phyloP scores from a whole-genome alignment of 1,140 invertebrate species.

The Rhynchophorus ferrugineus region DNA sequence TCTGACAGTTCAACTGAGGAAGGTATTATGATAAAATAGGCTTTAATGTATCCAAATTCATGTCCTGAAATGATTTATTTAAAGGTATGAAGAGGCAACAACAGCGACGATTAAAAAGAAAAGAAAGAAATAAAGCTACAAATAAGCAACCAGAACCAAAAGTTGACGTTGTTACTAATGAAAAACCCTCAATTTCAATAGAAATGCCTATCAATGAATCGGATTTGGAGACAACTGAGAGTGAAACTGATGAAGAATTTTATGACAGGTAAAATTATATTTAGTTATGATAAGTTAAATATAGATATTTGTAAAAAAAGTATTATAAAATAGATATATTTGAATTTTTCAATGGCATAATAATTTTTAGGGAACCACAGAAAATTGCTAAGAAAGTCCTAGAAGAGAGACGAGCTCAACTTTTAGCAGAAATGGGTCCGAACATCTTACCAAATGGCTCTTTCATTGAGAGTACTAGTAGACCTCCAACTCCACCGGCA shows the following conservation, averaged over 20 bases:
- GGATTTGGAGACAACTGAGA: constrained; percentile 73
- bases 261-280: constrained; percentile 49
- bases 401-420: constrained; percentile 63
- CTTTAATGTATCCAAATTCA: constrained; percentile 20
- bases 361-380: constrained; percentile 56
- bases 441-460: constrained; percentile 30
- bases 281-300: not conserved
- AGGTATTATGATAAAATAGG: constrained; percentile 28
- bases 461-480: constrained; percentile 44
- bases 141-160: constrained; percentile 1
- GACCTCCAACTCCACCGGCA: constrained; percentile 48
- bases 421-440: constrained; percentile 51
- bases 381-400: constrained; percentile 59
- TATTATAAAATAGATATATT: too few species aligned
- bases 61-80: constrained; percentile 18
- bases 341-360: too few species aligned
- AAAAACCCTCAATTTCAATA: constrained; percentile 34
- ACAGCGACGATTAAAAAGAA: constrained; percentile 39
- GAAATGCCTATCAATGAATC: constrained; percentile 60
- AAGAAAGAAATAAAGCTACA: constrained; percentile 24
- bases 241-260: constrained; percentile 79
- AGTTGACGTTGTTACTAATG: constrained; percentile 46
- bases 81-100: constrained; percentile 37
- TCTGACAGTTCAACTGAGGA: constrained; percentile 56
- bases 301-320: not conserved